phyloP scores from a whole-genome alignment of 2,888 invertebrate species.

The Monopis laevigella region DNA sequence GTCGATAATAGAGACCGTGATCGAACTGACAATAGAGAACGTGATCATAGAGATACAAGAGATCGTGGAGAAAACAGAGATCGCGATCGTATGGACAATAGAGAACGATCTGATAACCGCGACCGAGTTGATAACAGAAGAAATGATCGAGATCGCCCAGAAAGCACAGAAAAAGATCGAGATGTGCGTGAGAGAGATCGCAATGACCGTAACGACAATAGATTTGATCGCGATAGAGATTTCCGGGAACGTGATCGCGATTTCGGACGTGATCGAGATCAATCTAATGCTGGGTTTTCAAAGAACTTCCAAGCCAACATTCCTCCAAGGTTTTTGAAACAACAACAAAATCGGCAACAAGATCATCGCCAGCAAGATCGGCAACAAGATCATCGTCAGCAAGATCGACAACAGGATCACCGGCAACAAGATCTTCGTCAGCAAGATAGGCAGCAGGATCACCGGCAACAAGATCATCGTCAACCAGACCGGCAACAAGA shows the following conservation, averaged over 20 bases:
- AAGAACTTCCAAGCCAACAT: conserved; percentile 83
- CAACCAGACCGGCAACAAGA: conserved; percentile 15
- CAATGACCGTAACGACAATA: conserved; percentile 22
- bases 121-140: conserved; percentile 27
- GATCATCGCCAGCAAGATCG: conserved; percentile 63
- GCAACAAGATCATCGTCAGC: conserved; percentile 58
- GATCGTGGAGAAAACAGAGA: conserved; percentile 25
- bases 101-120: conserved; percentile 22
- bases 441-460: conserved; percentile 24
- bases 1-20: conserved; percentile 12
- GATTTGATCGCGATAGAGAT: conserved; percentile 29
- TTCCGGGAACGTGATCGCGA: conserved; percentile 25
- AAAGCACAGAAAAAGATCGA: conserved; percentile 22
- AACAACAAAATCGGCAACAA: conserved; percentile 70
- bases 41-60: not conserved
- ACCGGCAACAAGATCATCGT: conserved; percentile 14
- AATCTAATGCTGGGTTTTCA: conserved; percentile 71
- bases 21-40: conserved; percentile 20
- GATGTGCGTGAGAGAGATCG: conserved; percentile 36
- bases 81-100: conserved; percentile 31
- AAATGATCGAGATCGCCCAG: conserved; percentile 24
- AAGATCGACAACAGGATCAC: conserved; percentile 53
- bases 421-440: conserved; percentile 65
- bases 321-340: conserved; percentile 86
- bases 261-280: conserved; percentile 53